These are phyloP conservation scores for Elachura formosa DNA, from an alignment of 2,113 vertebrate species.

Conservation along the genomic window DNA sequence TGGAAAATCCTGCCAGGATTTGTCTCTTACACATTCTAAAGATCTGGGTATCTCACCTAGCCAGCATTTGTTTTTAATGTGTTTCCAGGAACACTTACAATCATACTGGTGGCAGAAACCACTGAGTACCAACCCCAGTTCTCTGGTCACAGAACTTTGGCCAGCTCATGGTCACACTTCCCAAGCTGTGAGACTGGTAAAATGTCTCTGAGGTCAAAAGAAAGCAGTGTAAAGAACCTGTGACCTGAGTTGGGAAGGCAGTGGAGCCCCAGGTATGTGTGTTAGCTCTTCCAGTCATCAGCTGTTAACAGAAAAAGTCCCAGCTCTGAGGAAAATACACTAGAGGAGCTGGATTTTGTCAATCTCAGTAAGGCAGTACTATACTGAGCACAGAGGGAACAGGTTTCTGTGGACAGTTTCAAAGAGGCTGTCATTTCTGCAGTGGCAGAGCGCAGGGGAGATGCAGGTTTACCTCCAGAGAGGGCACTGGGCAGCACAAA, in stretches of 20 bases:
- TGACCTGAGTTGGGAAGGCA: neutral
- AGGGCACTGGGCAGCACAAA: neutral
- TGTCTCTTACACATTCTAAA: neutral
- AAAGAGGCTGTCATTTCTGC: neutral
- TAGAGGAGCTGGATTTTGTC: neutral
- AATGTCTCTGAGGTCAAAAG: neutral
- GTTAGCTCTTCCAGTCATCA: neutral
- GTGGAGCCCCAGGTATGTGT: neutral
- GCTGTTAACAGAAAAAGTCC: neutral
- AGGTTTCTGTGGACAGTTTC: neutral
- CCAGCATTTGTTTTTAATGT: neutral
- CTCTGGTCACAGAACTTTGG: neutral
- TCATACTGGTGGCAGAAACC: neutral
- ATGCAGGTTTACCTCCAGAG: fast-evolving
- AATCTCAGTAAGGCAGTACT: neutral
- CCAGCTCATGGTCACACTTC: neutral
- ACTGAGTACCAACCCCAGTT: neutral
- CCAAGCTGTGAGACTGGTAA: neutral
- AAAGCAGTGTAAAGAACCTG: neutral
- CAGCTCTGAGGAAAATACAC: fast-evolving
- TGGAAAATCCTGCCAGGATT: neutral
- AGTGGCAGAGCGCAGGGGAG: neutral
- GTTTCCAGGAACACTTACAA: neutral
- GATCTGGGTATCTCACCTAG: neutral
- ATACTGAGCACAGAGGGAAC: neutral